Evolutionary conservation across 2,113 vertebrate species (phyloP), one percentile per base, ranked within the genome.

Genomic region (Ancistrus triradiatus): DNA sequence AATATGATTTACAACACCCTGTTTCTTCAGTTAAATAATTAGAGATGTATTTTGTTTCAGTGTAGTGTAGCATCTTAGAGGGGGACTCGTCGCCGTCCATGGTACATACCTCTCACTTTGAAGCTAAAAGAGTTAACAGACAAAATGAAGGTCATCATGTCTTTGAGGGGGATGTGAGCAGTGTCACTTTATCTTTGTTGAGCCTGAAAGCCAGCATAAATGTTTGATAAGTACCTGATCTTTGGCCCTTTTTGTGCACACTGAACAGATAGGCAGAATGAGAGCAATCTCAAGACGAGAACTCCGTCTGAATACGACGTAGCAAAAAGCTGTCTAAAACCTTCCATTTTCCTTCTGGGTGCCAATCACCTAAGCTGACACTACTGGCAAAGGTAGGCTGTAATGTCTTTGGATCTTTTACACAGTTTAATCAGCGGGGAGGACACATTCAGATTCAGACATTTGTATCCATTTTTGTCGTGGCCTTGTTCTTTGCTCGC

Each of bases 171-270:
- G 13, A 51, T 10, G 13, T 49, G 35, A 44, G 33, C 25, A 2
- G 5, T 24, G 33, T 18, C 4, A 61, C 24, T 55, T 49, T n/a
- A 31, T 48, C 49, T 61, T 68, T 56, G 50, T 63, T 68, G 49
- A 46, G 56, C 17, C 49, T 55, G 15, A 62, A 55, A 61, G 43
- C 46, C 42, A 55, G 49, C 52, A 56, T 62, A 55, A 38, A 61
- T 68, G 66, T 62, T 69, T 62, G 40, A 62, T 69, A 61, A 62
- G 61, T 56, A 66, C 42, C 19, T 35, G 24, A 66, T 50, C 19
- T 27, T 28, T n/a, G n/a, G n/a, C n/a, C n/a, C 42, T 59, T 55
- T 35, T 38, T 38, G 42, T 48, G 28, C 17, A 50, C 18, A 22
- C 14, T 52, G 37, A 46, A 50, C 27, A 40, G 47, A 21, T 57